Evolutionary conservation across 2,797 vertebrate species (phyloP).

Genomic region (Monodelphis domestica): DNA sequence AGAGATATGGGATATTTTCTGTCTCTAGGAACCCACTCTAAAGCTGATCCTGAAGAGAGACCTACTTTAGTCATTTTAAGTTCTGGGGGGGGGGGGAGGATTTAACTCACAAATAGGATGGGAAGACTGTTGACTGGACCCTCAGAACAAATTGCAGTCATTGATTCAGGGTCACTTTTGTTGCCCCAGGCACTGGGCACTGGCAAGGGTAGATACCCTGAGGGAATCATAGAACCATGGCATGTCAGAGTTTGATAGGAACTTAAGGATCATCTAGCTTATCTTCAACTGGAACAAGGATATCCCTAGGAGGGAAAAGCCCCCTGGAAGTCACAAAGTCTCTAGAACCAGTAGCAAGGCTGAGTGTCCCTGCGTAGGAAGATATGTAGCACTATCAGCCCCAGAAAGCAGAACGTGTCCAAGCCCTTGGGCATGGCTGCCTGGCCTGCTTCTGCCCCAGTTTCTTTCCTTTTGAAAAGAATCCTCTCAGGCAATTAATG

Average conservation of each 20-base stretch:
- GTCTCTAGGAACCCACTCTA: too few relatives aligned
- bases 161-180: neutral
- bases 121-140: neutral
- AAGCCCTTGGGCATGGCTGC: neutral
- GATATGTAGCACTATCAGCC: neutral
- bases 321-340: neutral
- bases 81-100: too few relatives aligned
- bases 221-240: neutral
- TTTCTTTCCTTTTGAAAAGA: neutral
- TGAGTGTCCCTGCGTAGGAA: neutral
- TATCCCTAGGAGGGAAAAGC: neutral
- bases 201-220: neutral
- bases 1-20: too few relatives aligned
- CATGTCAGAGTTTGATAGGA: neutral
- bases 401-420: neutral
- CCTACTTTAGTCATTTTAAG: too few relatives aligned
- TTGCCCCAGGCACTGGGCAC: neutral
- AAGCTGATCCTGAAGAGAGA: too few relatives aligned
- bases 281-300: neutral
- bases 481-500: neutral
- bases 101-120: neutral
- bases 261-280: neutral
- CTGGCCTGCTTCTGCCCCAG: neutral
- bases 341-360: neutral
- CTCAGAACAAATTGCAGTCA: neutral